A percentile compares a stretch with the other conserved stretches of the same genome.
Evolutionary conservation across 1,140 invertebrate species (phyloP).

Genomic region (Episyrphus balteatus): DNA sequence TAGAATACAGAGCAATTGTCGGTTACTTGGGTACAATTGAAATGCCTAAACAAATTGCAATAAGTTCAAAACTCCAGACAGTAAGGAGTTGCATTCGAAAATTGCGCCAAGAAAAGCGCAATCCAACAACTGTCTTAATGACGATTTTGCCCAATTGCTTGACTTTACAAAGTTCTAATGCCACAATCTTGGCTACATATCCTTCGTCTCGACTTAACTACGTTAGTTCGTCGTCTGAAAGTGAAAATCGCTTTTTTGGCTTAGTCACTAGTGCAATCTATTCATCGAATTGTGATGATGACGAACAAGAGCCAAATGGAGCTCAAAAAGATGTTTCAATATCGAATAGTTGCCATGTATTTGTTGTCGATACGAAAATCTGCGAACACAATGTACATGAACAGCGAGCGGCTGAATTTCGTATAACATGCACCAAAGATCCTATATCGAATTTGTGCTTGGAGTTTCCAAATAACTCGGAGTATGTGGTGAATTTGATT

Average conservation of each 20-base stretch:
- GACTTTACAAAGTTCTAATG: conserved; percentile 57
- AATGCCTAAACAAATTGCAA: conserved; percentile 75
- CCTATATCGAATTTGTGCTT: conserved; percentile 57
- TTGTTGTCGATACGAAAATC: conserved; percentile 79
- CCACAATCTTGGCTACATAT: conserved; percentile 63
- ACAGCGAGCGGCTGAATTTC: conserved; percentile 63
- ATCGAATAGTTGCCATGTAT: conserved; percentile 90
- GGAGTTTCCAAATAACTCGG: conserved; percentile 82
- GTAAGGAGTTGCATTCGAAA: conserved; percentile 75
- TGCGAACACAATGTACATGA: conserved; percentile 70
- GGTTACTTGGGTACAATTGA: conserved; percentile 93
- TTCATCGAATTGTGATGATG: conserved; percentile 34
- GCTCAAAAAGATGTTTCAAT: conserved; percentile 34
- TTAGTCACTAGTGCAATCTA: conserved; percentile 69
- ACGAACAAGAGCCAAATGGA: conserved; percentile 19
- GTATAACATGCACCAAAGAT: conserved; percentile 63
- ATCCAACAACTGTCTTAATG: conserved; percentile 76
- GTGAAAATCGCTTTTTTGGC: conserved; percentile 85
- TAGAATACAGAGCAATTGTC: conserved; percentile 75
- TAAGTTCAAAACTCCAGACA: conserved; percentile 60
- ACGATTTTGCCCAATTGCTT: conserved; percentile 69
- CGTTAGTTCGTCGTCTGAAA: conserved; percentile 79
- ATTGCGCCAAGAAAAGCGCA: conserved; percentile 77
- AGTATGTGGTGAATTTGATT: conserved; percentile 68
- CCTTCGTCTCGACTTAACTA: conserved; percentile 76